Percentiles rank a stretch among this genome's conserved stretches.
Conservation (phyloP, 2,113 vertebrate species). For the Chaetodon trifascialis region DNA sequence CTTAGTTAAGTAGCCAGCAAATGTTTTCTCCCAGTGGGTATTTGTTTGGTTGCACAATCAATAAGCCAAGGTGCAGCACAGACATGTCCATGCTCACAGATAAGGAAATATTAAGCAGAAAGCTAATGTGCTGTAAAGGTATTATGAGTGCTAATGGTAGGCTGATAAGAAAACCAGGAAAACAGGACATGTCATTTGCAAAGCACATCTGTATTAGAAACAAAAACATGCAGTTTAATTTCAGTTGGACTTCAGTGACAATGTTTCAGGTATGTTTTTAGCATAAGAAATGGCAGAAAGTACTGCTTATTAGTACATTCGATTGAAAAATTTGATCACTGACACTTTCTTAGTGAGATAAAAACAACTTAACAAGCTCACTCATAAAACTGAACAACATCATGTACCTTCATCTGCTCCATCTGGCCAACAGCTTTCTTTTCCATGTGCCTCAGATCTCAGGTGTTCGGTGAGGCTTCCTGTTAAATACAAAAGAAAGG, state of each 20-base stretch:
- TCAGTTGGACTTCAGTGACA: too few relatives aligned
- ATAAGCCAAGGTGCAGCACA: background rate
- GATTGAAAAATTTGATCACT: background rate
- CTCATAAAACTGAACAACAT: background rate
- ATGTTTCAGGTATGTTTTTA: background rate
- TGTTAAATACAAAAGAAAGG: constrained; percentile 63
- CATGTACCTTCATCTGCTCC: constrained; percentile 87
- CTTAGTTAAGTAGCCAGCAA: background rate
- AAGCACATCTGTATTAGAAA: too few relatives aligned
- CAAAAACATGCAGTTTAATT: too few relatives aligned
- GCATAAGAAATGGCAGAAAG: background rate
- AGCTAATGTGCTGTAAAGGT: background rate
- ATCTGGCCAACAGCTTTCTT: constrained; percentile 82
- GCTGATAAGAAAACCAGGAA: too few relatives aligned
- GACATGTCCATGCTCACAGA: background rate
- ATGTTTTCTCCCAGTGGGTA: background rate
- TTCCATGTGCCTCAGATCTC: constrained; percentile 90
- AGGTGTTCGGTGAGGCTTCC: constrained; percentile 92
- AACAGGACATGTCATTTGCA: too few relatives aligned
- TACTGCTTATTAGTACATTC: background rate
- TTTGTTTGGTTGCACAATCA: background rate
- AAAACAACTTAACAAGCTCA: background rate
- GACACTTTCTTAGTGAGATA: background rate
- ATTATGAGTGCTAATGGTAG: background rate
- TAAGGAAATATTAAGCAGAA: too few relatives aligned